Conservation (phyloP, 1,140 invertebrate genomes). For the Aporrectodea caliginosa region DNA sequence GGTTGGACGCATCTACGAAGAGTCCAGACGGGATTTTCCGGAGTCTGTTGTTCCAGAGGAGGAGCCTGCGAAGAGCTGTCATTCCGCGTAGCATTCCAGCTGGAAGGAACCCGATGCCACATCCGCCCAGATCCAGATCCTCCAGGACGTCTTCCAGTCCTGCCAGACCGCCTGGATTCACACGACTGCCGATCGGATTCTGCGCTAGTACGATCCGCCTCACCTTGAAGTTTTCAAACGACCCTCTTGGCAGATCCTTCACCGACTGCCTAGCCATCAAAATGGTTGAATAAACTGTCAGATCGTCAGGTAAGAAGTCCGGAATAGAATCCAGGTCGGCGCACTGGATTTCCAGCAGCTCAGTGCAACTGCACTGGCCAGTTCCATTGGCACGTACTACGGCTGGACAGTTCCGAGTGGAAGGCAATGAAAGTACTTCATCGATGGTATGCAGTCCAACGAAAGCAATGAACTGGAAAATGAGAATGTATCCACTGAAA, state of each 20-base stretch:
- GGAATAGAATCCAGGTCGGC: not conserved
- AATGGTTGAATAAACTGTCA: not conserved
- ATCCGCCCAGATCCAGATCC: slow-evolving; percentile 25
- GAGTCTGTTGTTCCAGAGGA: slow-evolving; percentile 26
- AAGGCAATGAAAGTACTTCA: too few relatives aligned
- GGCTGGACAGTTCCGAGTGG: too few relatives aligned
- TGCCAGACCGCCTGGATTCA: slow-evolving; percentile 13
- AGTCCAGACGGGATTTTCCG: slow-evolving; percentile 14
- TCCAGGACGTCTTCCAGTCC: slow-evolving; percentile 15
- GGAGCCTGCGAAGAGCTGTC: slow-evolving; percentile 14
- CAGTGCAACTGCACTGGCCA: not conserved
- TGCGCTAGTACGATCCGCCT: slow-evolving; percentile 26
- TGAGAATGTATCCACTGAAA: too few relatives aligned
- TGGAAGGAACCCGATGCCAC: slow-evolving; percentile 15
- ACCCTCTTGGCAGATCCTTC: not conserved
- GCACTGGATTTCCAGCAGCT: not conserved
- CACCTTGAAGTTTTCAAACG: slow-evolving; percentile 24
- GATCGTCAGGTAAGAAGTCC: not conserved
- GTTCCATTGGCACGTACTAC: not conserved
- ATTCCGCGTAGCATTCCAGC: slow-evolving; percentile 3
- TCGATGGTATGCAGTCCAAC: too few relatives aligned
- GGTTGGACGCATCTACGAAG: slow-evolving; percentile 21
- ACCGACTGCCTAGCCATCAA: not conserved
- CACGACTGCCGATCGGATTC: slow-evolving; percentile 25
- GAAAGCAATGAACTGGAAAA: too few relatives aligned